Percentiles rank a stretch among this genome's conserved stretches.
These are phyloP conservation scores for Temnothorax rugatulus DNA, from an alignment of 2,888 invertebrate genomes.

Conservation along the genomic window DNA sequence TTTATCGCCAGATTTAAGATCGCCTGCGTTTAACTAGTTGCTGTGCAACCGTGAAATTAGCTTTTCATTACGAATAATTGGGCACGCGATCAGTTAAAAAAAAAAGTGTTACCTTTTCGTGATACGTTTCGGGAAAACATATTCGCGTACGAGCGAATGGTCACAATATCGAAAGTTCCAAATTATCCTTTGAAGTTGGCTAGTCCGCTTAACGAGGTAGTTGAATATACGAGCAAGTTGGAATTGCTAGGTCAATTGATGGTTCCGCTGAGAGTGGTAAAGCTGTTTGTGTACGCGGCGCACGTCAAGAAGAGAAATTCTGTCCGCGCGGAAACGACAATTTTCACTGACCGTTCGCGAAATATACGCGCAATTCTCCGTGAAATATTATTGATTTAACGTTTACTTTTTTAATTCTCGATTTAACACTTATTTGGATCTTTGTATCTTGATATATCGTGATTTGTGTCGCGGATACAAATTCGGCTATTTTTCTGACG, in stretches of 20 bases:
- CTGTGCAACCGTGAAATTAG: constrained; percentile 16
- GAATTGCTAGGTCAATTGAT: constrained; percentile 27
- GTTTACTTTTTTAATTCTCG: not conserved
- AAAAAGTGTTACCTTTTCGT: not conserved
- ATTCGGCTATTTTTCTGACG: not conserved
- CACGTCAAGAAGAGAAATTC: constrained; percentile 21
- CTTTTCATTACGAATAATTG: constrained; percentile 36
- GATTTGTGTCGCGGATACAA: not conserved
- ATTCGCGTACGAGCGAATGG: constrained; percentile 4
- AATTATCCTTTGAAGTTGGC: constrained; percentile 42
- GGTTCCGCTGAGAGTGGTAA: constrained; percentile 7
- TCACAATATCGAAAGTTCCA: not conserved
- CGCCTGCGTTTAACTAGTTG: not conserved
- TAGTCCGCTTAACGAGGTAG: constrained; percentile 46
- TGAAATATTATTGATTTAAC: not conserved
- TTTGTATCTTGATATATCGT: not conserved
- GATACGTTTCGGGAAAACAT: not conserved
- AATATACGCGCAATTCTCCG: not conserved
- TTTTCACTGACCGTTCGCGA: not conserved
- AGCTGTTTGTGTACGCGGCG: constrained; percentile 19
- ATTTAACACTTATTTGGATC: not conserved
- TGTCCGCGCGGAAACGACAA: not conserved
- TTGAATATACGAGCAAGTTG: constrained; percentile 15
- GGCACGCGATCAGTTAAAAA: not conserved
- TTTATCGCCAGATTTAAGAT: not conserved